A percentile compares a stretch with the other conserved stretches of the same genome.
Evolutionary conservation across 2,888 invertebrate genomes (phyloP).

Genomic region (Drosophila nr. medialis): DNA sequence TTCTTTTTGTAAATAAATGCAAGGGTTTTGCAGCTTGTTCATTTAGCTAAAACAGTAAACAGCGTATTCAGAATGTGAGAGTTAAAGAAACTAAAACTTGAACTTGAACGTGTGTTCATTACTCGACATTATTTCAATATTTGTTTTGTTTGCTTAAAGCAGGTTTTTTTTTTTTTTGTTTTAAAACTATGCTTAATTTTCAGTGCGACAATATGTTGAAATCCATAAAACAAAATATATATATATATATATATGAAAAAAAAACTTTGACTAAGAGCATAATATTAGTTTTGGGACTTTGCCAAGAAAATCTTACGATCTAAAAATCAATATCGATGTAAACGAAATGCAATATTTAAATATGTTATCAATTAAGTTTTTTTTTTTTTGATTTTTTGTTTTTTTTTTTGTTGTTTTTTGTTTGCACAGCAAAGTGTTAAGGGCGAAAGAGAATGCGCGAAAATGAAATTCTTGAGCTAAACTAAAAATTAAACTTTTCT

Average conservation of each 20-base stretch:
- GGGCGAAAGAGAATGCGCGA: conserved; percentile 16
- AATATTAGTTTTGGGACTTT: conserved; percentile 32
- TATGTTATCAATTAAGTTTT: not conserved
- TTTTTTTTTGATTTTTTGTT: not conserved
- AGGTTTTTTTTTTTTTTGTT: conserved; percentile 18
- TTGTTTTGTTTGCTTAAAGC: conserved; percentile 46
- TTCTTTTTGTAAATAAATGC: conserved; percentile 63
- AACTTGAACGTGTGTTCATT: not conserved
- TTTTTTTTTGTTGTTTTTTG: not conserved
- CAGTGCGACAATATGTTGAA: conserved; percentile 22
- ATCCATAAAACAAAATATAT: conserved; percentile 8
- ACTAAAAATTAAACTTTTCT: conserved; percentile 36
- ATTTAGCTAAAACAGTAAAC: conserved; percentile 43
- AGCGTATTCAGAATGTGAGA: conserved; percentile 2
- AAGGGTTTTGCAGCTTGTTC: conserved; percentile 59
- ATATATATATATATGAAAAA: conserved; percentile 5
- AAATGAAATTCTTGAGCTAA: conserved; percentile 45
- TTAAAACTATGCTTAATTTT: conserved; percentile 8
- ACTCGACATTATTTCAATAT: conserved; percentile 10
- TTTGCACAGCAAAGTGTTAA: conserved; percentile 73
- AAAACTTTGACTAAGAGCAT: conserved; percentile 50
- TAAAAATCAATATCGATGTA: conserved; percentile 2
- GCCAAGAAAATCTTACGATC: conserved; percentile 16
- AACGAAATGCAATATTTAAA: conserved; percentile 7
- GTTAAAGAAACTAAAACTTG: conserved; percentile 3